phyloP scores from a whole-genome alignment of 2,113 vertebrate species.

The Gasterosteus nipponicus region DNA sequence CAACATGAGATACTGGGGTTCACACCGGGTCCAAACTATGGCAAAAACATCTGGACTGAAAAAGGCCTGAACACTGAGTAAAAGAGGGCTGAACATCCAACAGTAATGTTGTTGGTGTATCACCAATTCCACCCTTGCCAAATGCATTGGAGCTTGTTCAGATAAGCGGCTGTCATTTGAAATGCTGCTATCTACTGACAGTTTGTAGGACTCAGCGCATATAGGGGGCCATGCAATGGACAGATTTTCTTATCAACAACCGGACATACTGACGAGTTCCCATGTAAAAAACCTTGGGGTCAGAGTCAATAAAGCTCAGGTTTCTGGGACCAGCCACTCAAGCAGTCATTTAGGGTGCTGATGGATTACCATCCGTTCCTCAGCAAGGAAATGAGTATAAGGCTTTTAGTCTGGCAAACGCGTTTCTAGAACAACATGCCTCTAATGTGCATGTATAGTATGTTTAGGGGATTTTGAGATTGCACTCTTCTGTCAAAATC shows the following conservation, averaged over 20 bases:
- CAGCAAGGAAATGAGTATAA: background rate
- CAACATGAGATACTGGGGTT: background rate
- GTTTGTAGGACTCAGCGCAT: conserved; percentile 75
- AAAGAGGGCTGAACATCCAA: conserved; percentile 32
- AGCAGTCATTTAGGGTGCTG: conserved; percentile 41
- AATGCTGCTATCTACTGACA: conserved; percentile 76
- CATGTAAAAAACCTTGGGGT: conserved; percentile 57
- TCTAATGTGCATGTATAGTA: conserved; percentile 15
- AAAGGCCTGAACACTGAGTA: conserved; percentile 30
- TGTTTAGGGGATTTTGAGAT: conserved; percentile 16
- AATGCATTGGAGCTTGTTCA: conserved; percentile 69
- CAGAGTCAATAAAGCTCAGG: conserved; percentile 59
- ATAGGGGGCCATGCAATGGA: conserved; percentile 61
- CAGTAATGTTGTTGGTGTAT: conserved; percentile 59
- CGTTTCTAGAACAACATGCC: conserved; percentile 6
- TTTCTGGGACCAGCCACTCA: conserved; percentile 36
- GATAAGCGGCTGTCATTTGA: conserved; percentile 80
- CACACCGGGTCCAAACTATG: conserved; percentile 18
- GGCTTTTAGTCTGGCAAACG: conserved; percentile 29
- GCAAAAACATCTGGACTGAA: conserved; percentile 7
- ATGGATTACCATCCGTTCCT: conserved; percentile 18
- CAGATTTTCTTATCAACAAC: conserved; percentile 68
- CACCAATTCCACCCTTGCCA: conserved; percentile 49
- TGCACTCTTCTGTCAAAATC: background rate
- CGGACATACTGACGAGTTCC: conserved; percentile 62